Percentiles rank a stretch among this genome's conserved stretches.
Evolutionary conservation across 2,113 vertebrate species (phyloP).

Genomic region (Chrysemys picta): DNA sequence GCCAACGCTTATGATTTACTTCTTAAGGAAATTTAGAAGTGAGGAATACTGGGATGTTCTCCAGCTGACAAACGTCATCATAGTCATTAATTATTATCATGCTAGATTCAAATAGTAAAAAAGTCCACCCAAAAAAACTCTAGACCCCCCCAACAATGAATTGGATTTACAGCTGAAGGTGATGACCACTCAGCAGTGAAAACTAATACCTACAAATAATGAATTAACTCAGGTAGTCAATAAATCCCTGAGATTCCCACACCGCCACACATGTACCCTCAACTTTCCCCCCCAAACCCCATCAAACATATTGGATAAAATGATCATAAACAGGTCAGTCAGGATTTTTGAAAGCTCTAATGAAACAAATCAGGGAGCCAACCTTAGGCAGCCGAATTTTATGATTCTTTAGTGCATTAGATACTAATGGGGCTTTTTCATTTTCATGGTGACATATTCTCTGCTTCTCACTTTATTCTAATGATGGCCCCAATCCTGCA

Average conservation of each 20-base stretch:
- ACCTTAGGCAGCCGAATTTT: neutral
- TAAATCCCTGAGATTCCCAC: conserved; percentile 6
- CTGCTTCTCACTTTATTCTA: neutral
- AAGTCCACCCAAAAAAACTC: neutral
- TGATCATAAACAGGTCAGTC: neutral
- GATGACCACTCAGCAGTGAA: conserved; percentile 49
- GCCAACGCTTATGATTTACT: accelerated
- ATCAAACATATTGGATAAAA: neutral
- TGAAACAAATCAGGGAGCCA: neutral
- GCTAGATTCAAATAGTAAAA: neutral
- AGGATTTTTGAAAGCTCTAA: neutral
- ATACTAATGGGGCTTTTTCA: neutral
- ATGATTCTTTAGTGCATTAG: neutral
- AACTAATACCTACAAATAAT: conserved; percentile 24
- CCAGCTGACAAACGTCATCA: accelerated
- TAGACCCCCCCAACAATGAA: neutral
- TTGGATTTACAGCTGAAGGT: neutral
- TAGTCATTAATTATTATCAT: neutral
- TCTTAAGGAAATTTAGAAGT: neutral
- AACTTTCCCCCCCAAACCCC: neutral
- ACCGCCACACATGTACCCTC: neutral
- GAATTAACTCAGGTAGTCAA: conserved; percentile 48
- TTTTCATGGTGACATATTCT: neutral
- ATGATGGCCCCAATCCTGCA: too few species aligned
- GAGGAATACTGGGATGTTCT: neutral